These are phyloP conservation scores for Lemur catta DNA, from an alignment of 2,797 vertebrate species.

Conservation along the genomic window DNA sequence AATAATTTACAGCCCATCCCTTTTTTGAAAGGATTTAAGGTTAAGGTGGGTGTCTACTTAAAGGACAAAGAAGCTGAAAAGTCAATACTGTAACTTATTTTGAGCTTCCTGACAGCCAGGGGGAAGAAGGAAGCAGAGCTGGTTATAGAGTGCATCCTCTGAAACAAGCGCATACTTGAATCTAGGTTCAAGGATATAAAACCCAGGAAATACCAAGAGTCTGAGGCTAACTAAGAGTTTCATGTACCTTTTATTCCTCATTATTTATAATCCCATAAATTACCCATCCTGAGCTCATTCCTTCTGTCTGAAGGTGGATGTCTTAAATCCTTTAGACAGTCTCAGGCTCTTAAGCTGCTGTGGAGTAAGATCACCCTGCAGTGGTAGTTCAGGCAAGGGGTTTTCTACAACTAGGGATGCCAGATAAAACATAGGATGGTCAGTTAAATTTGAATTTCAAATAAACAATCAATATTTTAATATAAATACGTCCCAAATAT, in stretches of 20 bases:
- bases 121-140: neutral
- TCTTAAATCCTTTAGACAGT: neutral
- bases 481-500: neutral
- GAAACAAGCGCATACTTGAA: neutral
- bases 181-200: slow-evolving; percentile 21
- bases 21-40: neutral
- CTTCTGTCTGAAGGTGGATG: neutral
- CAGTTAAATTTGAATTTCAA: neutral
- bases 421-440: neutral
- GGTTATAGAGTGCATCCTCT: neutral
- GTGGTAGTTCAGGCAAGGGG: neutral
- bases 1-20: neutral
- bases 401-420: neutral
- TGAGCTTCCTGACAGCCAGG: neutral
- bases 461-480: neutral
- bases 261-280: neutral
- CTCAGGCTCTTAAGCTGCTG: neutral
- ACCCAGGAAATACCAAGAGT: neutral
- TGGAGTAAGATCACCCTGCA: neutral
- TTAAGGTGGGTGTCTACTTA: neutral
- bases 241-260: neutral
- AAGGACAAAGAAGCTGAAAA: neutral
- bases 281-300: neutral
- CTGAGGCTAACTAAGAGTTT: neutral
- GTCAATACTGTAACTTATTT: neutral